Percentiles rank a stretch among this genome's conserved stretches.
phyloP scores from a whole-genome alignment of 2,113 vertebrate species.

The Myotis brandtii region DNA sequence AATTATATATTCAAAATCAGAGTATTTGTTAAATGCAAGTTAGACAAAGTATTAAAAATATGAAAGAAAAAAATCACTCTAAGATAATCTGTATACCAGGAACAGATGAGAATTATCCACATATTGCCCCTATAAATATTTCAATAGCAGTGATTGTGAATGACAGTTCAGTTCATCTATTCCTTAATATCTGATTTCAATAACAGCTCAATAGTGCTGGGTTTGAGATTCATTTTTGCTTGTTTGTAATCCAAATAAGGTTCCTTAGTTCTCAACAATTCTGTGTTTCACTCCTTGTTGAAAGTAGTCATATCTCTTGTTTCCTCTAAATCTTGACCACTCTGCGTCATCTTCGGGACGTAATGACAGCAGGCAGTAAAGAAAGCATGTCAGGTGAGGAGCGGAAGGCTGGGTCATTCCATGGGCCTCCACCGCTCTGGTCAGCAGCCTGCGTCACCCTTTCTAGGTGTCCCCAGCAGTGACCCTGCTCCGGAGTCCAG shows the following conservation, averaged over 20 bases:
- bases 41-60: background rate
- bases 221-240: background rate
- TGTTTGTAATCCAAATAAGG: background rate
- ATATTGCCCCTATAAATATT: background rate
- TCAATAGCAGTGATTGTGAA: background rate
- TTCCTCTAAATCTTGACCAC: background rate
- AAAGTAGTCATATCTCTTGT: background rate
- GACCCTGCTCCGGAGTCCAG: background rate
- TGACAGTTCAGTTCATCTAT: background rate
- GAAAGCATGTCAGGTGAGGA: rapidly evolving
- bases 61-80: slow-evolving; percentile 17
- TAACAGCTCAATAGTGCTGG: background rate
- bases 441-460: no score
- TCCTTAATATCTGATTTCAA: background rate
- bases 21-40: background rate
- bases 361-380: background rate
- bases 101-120: background rate
- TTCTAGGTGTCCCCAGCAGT: background rate
- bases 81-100: background rate
- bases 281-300: background rate
- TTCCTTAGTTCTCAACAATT: background rate
- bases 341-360: rapidly evolving
- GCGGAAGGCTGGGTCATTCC: background rate
- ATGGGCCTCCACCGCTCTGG: rapidly evolving
- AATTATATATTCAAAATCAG: background rate